Percentiles rank a stretch among this genome's conserved stretches.
Evolutionary conservation across 2,113 vertebrate genomes (phyloP).

Genomic region (Crocuta crocuta): DNA sequence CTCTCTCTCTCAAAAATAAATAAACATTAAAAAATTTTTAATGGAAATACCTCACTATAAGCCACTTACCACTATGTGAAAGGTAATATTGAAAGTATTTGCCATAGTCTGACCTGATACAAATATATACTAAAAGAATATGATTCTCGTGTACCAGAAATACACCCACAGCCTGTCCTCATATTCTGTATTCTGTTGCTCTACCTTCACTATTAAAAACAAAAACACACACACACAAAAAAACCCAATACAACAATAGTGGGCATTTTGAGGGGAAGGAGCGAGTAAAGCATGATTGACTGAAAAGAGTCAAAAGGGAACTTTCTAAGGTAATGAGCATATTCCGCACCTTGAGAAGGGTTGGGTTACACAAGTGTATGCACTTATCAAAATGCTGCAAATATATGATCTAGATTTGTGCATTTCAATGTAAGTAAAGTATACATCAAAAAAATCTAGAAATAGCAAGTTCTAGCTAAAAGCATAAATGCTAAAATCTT

Average conservation of each 20-base stretch:
- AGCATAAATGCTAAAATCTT: neutral
- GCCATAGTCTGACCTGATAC: neutral
- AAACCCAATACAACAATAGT: neutral
- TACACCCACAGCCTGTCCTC: neutral
- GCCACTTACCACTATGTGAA: neutral
- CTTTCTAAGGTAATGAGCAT: neutral
- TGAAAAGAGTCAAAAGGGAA: neutral
- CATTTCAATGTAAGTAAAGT: neutral
- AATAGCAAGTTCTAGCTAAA: neutral
- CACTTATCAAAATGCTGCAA: neutral
- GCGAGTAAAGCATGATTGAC: neutral
- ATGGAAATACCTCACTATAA: neutral
- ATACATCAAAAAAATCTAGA: neutral
- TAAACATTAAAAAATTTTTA: neutral
- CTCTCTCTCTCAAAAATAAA: too few species aligned
- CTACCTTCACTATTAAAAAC: neutral
- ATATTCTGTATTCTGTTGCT: neutral
- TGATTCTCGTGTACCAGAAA: neutral
- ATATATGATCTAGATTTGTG: neutral
- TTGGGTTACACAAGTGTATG: neutral
- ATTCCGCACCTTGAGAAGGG: neutral
- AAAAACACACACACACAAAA: neutral
- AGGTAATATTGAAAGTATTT: neutral
- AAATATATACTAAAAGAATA: neutral
- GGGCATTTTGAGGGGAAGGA: neutral